A percentile compares a stretch with the other conserved stretches of the same genome.
Evolutionary conservation across 2,113 vertebrate genomes (phyloP).

Genomic region (Aplodontia rufa): DNA sequence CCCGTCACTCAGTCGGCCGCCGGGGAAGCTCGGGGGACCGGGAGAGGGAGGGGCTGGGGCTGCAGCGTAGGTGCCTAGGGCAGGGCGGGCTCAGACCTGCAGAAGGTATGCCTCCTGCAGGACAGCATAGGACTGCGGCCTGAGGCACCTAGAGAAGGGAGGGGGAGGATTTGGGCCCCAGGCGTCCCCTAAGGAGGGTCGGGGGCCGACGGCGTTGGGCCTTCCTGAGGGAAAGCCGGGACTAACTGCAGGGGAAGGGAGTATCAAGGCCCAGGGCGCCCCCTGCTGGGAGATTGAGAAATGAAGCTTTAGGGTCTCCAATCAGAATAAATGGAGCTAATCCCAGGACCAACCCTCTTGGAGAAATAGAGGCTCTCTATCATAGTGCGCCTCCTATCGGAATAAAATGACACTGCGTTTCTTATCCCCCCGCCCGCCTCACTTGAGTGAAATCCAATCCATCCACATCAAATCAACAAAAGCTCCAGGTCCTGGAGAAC

Average conservation of each 20-base stretch:
- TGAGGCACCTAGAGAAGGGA: background rate
- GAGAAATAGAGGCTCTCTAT: background rate
- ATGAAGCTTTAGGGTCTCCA: background rate
- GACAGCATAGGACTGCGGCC: background rate
- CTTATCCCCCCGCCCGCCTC: background rate
- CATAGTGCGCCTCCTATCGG: constrained; percentile 39
- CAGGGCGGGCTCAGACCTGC: background rate
- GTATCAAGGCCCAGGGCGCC: background rate
- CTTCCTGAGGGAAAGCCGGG: background rate
- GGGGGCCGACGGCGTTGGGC: background rate
- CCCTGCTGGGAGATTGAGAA: constrained; percentile 3
- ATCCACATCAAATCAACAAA: constrained; percentile 11
- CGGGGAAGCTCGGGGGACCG: constrained; percentile 3
- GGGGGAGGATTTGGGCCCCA: background rate
- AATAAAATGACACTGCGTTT: background rate
- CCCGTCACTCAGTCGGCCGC: constrained; percentile 74
- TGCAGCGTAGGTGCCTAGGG: constrained; percentile 42
- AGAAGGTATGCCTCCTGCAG: background rate
- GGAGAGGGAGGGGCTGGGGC: constrained; percentile 50
- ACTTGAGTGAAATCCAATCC: constrained; percentile 21
- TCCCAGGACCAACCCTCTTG: background rate
- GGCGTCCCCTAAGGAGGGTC: background rate
- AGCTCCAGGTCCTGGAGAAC: constrained; percentile 12
- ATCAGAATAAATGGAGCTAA: background rate
- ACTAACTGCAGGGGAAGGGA: background rate